These are phyloP conservation scores for Chaetura pelagica DNA, from an alignment of 2,113 vertebrate genomes.

Conservation along the genomic window DNA sequence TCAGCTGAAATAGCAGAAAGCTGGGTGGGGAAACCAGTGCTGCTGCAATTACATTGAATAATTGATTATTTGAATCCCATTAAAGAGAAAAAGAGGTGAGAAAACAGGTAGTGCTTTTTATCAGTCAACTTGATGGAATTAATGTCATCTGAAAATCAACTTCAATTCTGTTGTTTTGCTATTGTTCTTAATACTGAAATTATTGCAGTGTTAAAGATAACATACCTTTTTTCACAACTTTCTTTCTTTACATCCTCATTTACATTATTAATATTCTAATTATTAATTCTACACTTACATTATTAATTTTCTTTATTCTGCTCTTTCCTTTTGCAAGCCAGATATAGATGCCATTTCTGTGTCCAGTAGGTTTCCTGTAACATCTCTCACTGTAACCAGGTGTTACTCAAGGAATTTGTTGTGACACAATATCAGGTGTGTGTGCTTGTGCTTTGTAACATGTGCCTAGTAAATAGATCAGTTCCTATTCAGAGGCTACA, in stretches of 20 bases:
- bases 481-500: background rate
- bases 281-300: too few relatives aligned
- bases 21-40: background rate
- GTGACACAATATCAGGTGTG: background rate
- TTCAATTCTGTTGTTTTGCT: background rate
- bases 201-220: background rate
- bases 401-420: background rate
- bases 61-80: background rate
- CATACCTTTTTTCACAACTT: background rate
- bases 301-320: background rate
- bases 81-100: background rate
- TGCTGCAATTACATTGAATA: constrained; percentile 9
- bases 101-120: background rate
- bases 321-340: background rate
- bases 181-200: background rate
- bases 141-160: background rate
- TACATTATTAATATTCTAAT: too few relatives aligned
- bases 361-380: background rate
- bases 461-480: background rate
- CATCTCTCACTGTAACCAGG: background rate
- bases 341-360: background rate
- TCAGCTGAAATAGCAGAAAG: background rate
- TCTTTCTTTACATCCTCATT: background rate
- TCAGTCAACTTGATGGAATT: background rate
- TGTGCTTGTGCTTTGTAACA: background rate